Evolutionary conservation across 30 jellyfish, hydroid and myxozoan genomes (phyloP).

Genomic region (Turritopsis rubra): DNA sequence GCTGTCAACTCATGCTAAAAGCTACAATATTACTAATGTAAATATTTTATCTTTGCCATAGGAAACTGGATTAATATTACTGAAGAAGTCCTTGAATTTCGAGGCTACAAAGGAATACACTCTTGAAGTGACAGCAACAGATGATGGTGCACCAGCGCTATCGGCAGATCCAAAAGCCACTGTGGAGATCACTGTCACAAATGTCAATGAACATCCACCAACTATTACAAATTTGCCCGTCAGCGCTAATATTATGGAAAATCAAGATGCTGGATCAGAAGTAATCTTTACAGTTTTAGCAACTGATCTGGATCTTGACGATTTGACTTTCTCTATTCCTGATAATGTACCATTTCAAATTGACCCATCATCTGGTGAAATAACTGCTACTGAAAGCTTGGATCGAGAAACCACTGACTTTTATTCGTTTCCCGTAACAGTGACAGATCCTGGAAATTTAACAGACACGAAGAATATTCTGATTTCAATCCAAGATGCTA

Average conservation of each 20-base stretch:
- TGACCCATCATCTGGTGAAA: conserved; percentile 5
- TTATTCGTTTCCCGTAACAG: conserved; percentile 3
- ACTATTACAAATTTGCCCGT: not conserved
- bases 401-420: conserved; percentile 18
- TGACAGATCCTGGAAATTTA: conserved; percentile 19
- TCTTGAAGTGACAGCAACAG: conserved; percentile 25
- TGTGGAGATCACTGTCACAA: not conserved
- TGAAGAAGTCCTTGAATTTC: not conserved
- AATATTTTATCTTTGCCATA: conserved; percentile 14
- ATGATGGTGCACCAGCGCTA: not conserved
- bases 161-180: conserved; percentile 7
- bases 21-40: not conserved
- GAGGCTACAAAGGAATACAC: not conserved
- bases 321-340: not conserved
- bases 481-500: not conserved
- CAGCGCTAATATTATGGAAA: not conserved
- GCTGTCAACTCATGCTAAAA: too few species aligned
- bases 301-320: conserved; percentile 3
- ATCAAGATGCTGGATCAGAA: not conserved
- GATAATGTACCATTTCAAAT: not conserved
- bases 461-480: not conserved
- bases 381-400: not conserved
- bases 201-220: conserved; percentile 30
- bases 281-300: conserved; percentile 6
- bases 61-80: not conserved